Conservation (phyloP, 2,888 invertebrate species). For the Mycalesis mineus region DNA sequence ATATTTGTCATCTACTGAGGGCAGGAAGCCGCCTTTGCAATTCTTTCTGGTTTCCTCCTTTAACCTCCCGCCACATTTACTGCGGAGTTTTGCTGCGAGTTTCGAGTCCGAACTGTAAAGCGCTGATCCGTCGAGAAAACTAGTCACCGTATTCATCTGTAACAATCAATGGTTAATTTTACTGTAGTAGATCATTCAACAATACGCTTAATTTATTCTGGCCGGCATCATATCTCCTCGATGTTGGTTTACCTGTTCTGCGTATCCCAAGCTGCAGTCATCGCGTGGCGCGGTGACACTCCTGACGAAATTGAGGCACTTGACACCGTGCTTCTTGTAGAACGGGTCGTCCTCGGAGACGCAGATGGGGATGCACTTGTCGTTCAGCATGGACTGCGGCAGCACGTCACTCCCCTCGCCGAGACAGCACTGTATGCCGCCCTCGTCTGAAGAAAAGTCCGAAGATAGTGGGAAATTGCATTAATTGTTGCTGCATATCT, state of each 20-base stretch:
- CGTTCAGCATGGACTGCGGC: slow-evolving; percentile 68
- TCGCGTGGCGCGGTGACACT: slow-evolving; percentile 76
- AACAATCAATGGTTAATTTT: not conserved
- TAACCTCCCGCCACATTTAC: slow-evolving; percentile 61
- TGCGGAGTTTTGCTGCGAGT: slow-evolving; percentile 55
- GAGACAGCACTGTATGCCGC: slow-evolving; percentile 76
- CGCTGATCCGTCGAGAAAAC: slow-evolving; percentile 74
- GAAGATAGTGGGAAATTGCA: not conserved
- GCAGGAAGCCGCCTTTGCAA: slow-evolving; percentile 54
- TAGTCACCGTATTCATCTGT: slow-evolving; percentile 84
- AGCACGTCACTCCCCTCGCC: slow-evolving; percentile 61
- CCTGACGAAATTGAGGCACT: slow-evolving; percentile 80
- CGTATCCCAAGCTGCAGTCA: slow-evolving; percentile 76
- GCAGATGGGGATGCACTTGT: slow-evolving; percentile 79
- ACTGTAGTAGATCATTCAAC: not conserved
- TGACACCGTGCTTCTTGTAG: slow-evolving; percentile 64
- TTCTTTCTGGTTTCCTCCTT: slow-evolving; percentile 48
- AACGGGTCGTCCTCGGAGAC: slow-evolving; percentile 77
- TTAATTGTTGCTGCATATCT: no score
- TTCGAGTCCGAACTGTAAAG: slow-evolving; percentile 71
- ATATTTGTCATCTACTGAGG: slow-evolving; percentile 59
- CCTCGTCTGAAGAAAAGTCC: slow-evolving; percentile 56
- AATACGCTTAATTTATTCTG: no score
- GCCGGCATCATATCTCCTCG: no score
- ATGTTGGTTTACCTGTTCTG: slow-evolving; percentile 69